Evolutionary conservation across 2,113 vertebrate species (phyloP).

Genomic region (Nibea coibor): DNA sequence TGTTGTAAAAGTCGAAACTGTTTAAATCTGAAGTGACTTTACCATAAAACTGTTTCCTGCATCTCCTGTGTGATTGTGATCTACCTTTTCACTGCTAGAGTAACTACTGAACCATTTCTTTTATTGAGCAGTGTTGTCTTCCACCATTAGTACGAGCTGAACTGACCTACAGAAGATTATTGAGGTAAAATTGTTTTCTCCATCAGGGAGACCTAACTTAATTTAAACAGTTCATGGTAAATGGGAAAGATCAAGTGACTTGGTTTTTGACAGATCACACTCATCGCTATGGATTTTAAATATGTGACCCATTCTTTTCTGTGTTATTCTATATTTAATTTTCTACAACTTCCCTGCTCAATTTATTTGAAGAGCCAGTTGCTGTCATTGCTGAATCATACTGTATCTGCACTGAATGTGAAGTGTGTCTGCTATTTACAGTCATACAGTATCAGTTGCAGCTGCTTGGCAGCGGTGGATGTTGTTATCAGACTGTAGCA

Average conservation of each 20-base stretch:
- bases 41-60: neutral
- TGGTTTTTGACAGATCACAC: conserved; percentile 1
- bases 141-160: conserved; percentile 12
- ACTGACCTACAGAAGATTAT: conserved; percentile 6
- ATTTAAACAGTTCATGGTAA: neutral
- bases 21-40: conserved; percentile 15
- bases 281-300: neutral
- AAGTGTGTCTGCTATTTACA: conserved; percentile 48
- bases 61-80: neutral
- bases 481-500: conserved; percentile 67
- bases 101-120: conserved; percentile 5
- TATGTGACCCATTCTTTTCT: neutral
- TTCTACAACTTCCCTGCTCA: neutral
- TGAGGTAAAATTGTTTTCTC: conserved; percentile 22
- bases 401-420: conserved; percentile 32
- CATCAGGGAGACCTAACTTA: conserved; percentile 19
- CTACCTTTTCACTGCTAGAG: neutral
- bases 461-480: conserved; percentile 57
- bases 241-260: conserved; percentile 4
- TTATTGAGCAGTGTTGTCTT: conserved; percentile 6
- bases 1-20: conserved; percentile 21
- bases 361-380: conserved; percentile 42
- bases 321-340: conserved; percentile 4
- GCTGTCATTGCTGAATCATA: conserved; percentile 40
- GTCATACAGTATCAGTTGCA: conserved; percentile 42